Conservation (phyloP, 2,113 vertebrate species). For the Embiotoca jacksoni region DNA sequence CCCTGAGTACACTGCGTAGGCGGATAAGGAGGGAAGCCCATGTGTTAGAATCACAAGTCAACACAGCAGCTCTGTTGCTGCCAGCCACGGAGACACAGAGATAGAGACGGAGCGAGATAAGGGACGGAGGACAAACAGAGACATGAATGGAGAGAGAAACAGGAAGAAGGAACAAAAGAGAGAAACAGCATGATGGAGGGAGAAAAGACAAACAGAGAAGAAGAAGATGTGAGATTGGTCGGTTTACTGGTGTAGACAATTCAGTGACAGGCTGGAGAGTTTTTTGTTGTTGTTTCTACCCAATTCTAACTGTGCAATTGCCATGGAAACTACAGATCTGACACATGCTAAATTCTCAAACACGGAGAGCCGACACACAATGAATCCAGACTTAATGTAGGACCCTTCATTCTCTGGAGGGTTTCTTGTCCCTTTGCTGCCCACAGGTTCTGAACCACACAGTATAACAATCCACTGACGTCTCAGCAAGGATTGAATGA, state of each 20-base stretch:
- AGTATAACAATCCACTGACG: too few species aligned
- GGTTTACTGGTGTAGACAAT: neutral
- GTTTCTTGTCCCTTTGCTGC: neutral
- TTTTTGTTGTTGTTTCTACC: slow-evolving; percentile 20
- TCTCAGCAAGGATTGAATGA: too few species aligned
- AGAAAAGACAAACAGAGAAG: neutral
- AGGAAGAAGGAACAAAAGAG: neutral
- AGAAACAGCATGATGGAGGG: neutral
- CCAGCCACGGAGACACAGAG: slow-evolving; percentile 20
- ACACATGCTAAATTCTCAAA: slow-evolving; percentile 50
- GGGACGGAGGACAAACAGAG: slow-evolving; percentile 1
- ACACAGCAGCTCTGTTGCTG: slow-evolving; percentile 42
- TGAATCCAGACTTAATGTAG: slow-evolving; percentile 21
- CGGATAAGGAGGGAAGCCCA: slow-evolving; percentile 71
- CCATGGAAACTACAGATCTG: slow-evolving; percentile 74
- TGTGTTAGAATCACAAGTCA: slow-evolving; percentile 55
- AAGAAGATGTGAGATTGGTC: neutral
- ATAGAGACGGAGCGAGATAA: neutral
- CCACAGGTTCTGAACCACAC: neutral
- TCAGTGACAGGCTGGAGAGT: slow-evolving; percentile 9
- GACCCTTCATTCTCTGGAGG: neutral
- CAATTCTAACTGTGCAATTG: slow-evolving; percentile 53
- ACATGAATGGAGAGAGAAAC: neutral
- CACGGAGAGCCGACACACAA: slow-evolving; percentile 6
- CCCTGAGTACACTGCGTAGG: slow-evolving; percentile 65